Percentiles rank a stretch among this genome's conserved stretches.
These are phyloP conservation scores for Etheostoma spectabile DNA, from an alignment of 2,113 vertebrate species.

Conservation along the genomic window DNA sequence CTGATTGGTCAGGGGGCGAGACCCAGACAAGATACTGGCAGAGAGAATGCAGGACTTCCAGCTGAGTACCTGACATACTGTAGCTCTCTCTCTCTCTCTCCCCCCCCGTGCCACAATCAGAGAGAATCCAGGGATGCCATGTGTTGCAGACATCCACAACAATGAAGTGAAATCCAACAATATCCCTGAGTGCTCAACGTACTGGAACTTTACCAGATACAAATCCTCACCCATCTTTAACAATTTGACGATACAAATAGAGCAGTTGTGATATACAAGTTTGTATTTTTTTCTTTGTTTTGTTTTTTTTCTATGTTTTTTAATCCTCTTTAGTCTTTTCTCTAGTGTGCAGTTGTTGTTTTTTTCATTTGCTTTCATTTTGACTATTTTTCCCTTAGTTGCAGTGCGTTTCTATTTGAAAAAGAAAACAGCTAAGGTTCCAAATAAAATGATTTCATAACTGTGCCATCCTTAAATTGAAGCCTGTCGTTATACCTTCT, in stretches of 20 bases:
- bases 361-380: background rate
- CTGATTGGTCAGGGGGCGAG: slow-evolving; percentile 33
- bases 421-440: background rate
- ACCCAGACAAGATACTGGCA: slow-evolving; percentile 41
- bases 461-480: slow-evolving; percentile 19
- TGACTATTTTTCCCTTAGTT: background rate
- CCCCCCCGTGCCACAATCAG: background rate
- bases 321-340: background rate
- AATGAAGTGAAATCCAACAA: background rate
- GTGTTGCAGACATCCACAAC: slow-evolving; percentile 1
- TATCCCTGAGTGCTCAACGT: background rate
- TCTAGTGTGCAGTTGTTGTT: background rate
- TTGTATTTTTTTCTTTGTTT: background rate
- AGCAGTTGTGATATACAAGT: background rate
- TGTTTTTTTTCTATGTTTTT: background rate
- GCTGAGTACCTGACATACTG: slow-evolving; percentile 43
- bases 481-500: slow-evolving; percentile 25
- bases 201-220: background rate
- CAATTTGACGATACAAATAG: too few species aligned
- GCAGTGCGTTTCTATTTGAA: background rate
- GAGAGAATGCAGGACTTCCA: slow-evolving; percentile 19
- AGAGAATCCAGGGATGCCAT: background rate
- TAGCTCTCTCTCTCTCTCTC: background rate
- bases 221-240: background rate
- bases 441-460: slow-evolving; percentile 2